These are phyloP conservation scores for Grallaria varia DNA, from an alignment of 2,113 vertebrate species.

Conservation along the genomic window DNA sequence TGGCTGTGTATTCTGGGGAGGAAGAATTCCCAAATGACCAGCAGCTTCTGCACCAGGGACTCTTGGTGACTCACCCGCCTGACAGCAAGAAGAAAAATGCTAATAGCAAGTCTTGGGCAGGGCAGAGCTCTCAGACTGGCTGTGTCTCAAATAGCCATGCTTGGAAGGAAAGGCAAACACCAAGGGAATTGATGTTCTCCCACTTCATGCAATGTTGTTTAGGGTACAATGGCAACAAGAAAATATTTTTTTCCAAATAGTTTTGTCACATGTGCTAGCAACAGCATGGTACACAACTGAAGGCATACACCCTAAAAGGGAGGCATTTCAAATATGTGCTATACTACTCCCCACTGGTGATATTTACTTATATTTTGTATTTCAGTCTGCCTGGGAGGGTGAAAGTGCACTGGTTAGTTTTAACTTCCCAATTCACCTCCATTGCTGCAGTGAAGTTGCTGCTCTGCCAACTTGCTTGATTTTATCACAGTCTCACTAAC, in stretches of 20 bases:
- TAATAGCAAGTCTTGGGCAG: not conserved
- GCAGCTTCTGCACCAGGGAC: not conserved
- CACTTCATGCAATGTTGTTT: not conserved
- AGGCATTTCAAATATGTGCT: conserved; percentile 35
- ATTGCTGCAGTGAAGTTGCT: not conserved
- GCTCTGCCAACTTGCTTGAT: not conserved
- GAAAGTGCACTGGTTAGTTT: not conserved
- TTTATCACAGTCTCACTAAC: not conserved
- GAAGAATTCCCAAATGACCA: not conserved
- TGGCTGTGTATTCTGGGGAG: not conserved
- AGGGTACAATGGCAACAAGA: not conserved
- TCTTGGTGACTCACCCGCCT: not conserved
- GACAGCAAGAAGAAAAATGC: not conserved
- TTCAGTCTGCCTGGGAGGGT: not conserved
- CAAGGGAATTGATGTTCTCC: not conserved
- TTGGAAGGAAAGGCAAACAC: not conserved
- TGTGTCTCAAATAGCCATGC: not conserved
- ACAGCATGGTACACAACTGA: not conserved
- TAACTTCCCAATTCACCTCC: conserved; percentile 3
- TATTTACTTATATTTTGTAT: conserved; percentile 27
- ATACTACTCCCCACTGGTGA: not conserved
- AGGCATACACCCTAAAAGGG: not conserved
- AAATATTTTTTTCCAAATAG: conserved; percentile 5
- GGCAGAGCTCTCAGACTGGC: not conserved
- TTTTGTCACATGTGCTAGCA: not conserved